These are phyloP conservation scores for Lepeophtheirus salmonis DNA, from an alignment of 1,140 invertebrate species.

Conservation along the genomic window DNA sequence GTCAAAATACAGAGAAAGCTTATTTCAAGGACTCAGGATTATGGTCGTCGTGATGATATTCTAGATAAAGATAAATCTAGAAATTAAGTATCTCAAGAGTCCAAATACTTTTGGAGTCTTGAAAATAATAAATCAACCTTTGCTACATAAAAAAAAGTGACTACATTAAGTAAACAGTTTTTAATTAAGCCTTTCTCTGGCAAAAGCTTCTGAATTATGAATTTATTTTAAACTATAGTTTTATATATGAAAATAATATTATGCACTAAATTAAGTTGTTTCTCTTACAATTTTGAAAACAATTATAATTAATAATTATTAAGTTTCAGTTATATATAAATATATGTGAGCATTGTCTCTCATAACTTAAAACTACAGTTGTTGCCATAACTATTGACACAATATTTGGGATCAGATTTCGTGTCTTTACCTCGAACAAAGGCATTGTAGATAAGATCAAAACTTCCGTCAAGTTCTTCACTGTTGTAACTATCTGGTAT, in stretches of 20 bases:
- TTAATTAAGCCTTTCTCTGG: no score
- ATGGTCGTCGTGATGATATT: not conserved
- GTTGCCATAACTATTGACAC: not conserved
- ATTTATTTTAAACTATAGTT: no score
- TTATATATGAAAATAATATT: not conserved
- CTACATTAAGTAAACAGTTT: not conserved
- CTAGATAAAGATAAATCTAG: not conserved
- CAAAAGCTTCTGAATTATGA: no score
- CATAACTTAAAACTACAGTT: not conserved
- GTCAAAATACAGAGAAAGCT: not conserved
- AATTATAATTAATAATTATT: no score
- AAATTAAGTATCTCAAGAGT: not conserved
- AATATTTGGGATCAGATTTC: not conserved
- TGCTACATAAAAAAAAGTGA: not conserved
- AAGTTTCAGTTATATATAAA: not conserved
- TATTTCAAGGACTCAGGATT: not conserved
- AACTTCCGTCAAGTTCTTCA: not conserved
- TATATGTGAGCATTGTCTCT: not conserved
- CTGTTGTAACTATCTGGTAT: not conserved
- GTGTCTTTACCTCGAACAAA: not conserved
- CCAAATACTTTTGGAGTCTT: not conserved
- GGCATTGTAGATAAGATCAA: not conserved
- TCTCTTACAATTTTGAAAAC: no score
- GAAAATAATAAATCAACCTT: not conserved
- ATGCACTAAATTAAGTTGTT: no score